Conservation (phyloP, 1,140 invertebrate genomes). For the Apis florea region DNA sequence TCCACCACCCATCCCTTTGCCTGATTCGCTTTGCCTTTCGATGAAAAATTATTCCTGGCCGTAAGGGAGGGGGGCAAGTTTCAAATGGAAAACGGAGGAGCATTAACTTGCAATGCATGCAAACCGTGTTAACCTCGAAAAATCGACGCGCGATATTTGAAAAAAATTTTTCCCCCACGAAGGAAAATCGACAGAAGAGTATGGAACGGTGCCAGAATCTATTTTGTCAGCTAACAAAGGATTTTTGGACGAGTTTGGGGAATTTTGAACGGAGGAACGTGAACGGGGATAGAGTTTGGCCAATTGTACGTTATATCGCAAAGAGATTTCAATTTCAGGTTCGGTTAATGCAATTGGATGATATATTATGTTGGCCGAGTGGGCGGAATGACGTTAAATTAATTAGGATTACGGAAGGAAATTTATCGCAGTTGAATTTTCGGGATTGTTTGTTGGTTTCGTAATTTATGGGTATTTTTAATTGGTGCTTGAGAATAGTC, state of each 20-base stretch:
- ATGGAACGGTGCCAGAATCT: constrained; percentile 11
- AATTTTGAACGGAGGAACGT: neutral
- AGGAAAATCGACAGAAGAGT: no score
- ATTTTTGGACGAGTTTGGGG: neutral
- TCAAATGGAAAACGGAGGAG: neutral
- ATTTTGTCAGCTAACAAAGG: constrained; percentile 2
- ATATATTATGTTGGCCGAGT: neutral
- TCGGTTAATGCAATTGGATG: constrained; percentile 7
- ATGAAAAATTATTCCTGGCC: constrained; percentile 58
- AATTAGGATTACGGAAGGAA: neutral
- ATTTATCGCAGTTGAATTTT: neutral
- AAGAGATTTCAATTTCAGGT: neutral
- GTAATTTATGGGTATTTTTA: neutral
- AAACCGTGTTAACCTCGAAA: constrained; percentile 18
- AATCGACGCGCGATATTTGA: neutral
- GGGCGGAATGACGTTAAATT: neutral
- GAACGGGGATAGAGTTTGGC: no score
- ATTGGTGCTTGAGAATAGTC: neutral
- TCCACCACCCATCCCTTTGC: constrained; percentile 11
- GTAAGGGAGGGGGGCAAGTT: neutral
- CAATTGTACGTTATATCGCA: neutral
- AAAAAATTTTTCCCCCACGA: neutral
- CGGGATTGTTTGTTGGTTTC: neutral
- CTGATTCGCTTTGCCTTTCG: constrained; percentile 34
- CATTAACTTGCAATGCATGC: constrained; percentile 34